These are phyloP conservation scores for Serinus canaria DNA, from an alignment of 2,113 vertebrate genomes.

Conservation along the genomic window DNA sequence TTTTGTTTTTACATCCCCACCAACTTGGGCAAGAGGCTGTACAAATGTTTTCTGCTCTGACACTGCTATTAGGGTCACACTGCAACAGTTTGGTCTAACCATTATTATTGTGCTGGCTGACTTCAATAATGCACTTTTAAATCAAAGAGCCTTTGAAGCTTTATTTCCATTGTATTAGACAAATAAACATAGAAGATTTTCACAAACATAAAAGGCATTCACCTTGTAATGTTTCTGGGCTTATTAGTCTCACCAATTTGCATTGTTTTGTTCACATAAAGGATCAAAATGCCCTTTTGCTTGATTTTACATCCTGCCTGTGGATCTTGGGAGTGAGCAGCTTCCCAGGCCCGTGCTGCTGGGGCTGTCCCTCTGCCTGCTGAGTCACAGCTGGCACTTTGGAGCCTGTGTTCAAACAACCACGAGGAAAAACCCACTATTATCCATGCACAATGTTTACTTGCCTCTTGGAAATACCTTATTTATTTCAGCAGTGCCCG, in stretches of 20 bases:
- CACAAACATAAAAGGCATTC: conserved; percentile 43
- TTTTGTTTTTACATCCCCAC: neutral
- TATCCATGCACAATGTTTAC: neutral
- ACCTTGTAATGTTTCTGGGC: conserved; percentile 46
- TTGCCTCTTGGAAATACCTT: neutral
- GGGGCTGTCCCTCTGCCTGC: neutral
- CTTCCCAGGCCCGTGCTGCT: neutral
- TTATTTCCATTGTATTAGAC: conserved; percentile 49
- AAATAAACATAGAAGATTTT: conserved; percentile 48
- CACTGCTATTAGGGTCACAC: neutral
- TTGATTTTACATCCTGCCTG: neutral
- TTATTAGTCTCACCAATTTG: conserved; percentile 52
- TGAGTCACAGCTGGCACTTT: conserved; percentile 11
- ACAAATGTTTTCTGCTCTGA: neutral
- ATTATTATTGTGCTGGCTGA: conserved; percentile 9
- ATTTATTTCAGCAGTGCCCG: neutral
- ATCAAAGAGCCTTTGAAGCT: conserved; percentile 55
- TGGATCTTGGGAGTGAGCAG: neutral
- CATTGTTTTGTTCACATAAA: conserved; percentile 65
- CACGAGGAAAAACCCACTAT: neutral
- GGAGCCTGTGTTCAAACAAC: neutral
- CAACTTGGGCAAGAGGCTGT: neutral
- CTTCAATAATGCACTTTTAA: conserved; percentile 15
- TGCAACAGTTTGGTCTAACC: conserved; percentile 8
- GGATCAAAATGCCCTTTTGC: conserved; percentile 62